phyloP scores from a whole-genome alignment of 2,113 vertebrate genomes.

The Amazona vittata region DNA sequence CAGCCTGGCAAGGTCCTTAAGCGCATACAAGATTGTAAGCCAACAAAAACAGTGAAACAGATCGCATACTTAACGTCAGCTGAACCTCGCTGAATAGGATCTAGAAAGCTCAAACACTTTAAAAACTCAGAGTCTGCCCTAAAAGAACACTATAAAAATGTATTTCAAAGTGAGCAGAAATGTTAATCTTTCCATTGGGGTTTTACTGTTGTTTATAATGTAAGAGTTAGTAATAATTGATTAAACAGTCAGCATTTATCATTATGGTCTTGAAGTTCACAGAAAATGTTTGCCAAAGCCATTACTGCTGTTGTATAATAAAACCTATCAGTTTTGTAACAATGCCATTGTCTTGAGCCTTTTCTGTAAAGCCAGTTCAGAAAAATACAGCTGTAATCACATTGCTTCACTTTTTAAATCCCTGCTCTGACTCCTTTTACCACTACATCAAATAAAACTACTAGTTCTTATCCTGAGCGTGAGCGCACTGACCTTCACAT shows the following conservation, averaged over 20 bases:
- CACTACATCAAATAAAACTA: conserved; percentile 13
- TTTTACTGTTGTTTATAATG: background rate
- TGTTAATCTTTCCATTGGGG: background rate
- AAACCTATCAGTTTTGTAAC: background rate
- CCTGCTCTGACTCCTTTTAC: background rate
- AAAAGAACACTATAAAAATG: background rate
- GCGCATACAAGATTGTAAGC: background rate
- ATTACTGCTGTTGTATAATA: background rate
- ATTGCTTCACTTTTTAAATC: background rate
- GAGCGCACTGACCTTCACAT: background rate
- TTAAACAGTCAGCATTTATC: background rate
- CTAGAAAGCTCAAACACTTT: background rate
- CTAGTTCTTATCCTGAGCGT: background rate
- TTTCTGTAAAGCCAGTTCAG: background rate
- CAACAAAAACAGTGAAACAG: background rate
- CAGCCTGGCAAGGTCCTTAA: background rate
- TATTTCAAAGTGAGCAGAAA: background rate
- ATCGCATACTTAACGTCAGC: background rate
- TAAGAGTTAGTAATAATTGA: background rate
- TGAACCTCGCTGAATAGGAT: background rate
- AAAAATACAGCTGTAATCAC: background rate
- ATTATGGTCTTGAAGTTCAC: background rate
- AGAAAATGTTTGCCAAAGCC: background rate
- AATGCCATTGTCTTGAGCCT: background rate
- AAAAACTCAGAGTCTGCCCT: background rate